Conservation (phyloP, 2,113 vertebrate species). For the Turdus rufiventris region DNA sequence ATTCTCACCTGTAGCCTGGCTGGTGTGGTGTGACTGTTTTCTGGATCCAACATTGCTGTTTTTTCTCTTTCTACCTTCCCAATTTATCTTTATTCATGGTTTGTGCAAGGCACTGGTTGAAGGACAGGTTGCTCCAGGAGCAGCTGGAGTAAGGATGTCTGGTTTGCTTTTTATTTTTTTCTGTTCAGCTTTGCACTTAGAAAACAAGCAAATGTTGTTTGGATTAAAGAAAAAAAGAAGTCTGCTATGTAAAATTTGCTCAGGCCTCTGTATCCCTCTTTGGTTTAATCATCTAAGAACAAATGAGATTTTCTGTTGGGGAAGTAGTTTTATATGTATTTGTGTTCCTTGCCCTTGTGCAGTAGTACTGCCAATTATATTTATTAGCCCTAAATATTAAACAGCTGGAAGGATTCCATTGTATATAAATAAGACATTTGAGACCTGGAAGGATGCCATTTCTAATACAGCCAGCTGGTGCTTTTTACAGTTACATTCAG, state of each 20-base stretch:
- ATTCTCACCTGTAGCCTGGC: not conserved
- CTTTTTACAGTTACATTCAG: constrained; percentile 72
- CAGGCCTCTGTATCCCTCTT: not conserved
- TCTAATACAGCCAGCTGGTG: constrained; percentile 75
- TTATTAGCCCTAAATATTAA: constrained; percentile 85
- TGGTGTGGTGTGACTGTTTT: not conserved
- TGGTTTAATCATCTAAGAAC: constrained; percentile 29
- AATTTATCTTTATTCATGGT: not conserved
- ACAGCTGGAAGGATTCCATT: constrained; percentile 80
- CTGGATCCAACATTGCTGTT: not conserved
- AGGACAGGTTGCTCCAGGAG: not conserved
- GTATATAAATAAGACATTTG: constrained; percentile 82
- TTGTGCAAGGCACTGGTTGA: not conserved
- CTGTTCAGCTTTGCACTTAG: not conserved
- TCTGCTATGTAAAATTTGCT: not conserved
- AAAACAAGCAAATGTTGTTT: not conserved
- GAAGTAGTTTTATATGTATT: constrained; percentile 62
- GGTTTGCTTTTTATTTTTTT: no score
- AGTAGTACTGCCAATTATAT: constrained; percentile 77
- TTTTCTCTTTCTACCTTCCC: not conserved
- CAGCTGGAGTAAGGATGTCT: not conserved
- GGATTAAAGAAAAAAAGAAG: not conserved
- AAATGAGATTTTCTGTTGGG: constrained; percentile 48
- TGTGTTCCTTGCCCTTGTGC: constrained; percentile 68
- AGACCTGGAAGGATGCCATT: constrained; percentile 76